Percentiles rank a stretch among this genome's conserved stretches.
These are phyloP conservation scores for Talpa occidentalis DNA, from an alignment of 2,113 vertebrate species.

Conservation along the genomic window DNA sequence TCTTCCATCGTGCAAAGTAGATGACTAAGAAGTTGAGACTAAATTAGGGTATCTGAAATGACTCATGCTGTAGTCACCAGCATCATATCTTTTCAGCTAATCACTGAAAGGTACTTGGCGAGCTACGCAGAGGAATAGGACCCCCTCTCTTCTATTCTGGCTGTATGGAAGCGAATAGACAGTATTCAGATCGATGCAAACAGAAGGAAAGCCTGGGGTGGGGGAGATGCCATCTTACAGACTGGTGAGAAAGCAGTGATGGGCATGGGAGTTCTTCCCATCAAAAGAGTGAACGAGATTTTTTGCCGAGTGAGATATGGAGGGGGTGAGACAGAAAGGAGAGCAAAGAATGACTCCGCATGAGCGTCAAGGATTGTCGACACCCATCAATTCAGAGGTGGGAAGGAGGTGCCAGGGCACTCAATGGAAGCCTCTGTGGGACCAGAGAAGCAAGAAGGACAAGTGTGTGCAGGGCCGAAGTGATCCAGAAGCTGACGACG, in stretches of 20 bases:
- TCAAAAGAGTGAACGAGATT: neutral
- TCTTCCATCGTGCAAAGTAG: neutral
- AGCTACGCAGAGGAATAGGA: neutral
- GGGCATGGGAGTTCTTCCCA: neutral
- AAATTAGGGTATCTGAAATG: neutral
- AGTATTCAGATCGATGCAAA: neutral
- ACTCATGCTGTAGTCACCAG: neutral
- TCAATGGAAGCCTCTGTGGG: neutral
- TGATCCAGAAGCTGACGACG: too few relatives aligned
- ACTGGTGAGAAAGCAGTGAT: neutral
- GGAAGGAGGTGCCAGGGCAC: neutral
- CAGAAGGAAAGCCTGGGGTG: neutral
- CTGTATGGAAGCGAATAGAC: neutral
- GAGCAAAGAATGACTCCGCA: neutral
- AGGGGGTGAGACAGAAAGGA: neutral
- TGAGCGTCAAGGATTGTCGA: too few relatives aligned
- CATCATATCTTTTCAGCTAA: neutral
- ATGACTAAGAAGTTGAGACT: neutral
- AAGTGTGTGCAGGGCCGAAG: neutral
- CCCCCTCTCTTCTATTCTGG: neutral
- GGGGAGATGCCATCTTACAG: neutral
- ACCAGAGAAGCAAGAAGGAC: neutral
- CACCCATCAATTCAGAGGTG: neutral
- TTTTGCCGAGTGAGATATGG: neutral
- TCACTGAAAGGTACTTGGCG: neutral